Evolutionary conservation across 2,888 invertebrate genomes (phyloP).

Genomic region (Vannuccia rotundouncinata): DNA sequence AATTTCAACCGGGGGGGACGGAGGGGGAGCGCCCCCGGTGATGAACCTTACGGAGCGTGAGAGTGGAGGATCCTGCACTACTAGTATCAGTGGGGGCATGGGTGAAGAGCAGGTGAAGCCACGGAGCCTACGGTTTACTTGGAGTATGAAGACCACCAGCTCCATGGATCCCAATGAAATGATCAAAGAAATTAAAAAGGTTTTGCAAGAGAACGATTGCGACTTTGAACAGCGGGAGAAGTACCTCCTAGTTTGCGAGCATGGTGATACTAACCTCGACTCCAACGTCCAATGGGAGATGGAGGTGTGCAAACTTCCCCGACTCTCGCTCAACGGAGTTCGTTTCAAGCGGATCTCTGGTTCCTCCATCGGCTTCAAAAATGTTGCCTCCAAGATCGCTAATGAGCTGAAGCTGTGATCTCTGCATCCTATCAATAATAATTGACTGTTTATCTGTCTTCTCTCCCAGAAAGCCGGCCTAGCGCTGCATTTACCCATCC

Average conservation of each 20-base stretch:
- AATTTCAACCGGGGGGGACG: neutral
- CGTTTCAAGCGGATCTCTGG: conserved; percentile 65
- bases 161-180: conserved; percentile 93
- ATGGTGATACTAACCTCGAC: conserved; percentile 85
- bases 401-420: conserved; percentile 40
- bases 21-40: neutral
- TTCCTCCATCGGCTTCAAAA: conserved; percentile 58
- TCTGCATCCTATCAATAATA: neutral
- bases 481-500: conserved; percentile 14
- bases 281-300: conserved; percentile 77
- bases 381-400: conserved; percentile 39
- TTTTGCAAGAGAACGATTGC: conserved; percentile 94
- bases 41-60: neutral
- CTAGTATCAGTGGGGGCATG: neutral
- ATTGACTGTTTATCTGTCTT: no score
- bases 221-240: conserved; percentile 98
- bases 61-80: neutral
- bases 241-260: conserved; percentile 82
- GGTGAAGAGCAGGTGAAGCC: conserved; percentile 64
- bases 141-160: conserved; percentile 99
- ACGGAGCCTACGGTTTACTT: conserved; percentile 91
- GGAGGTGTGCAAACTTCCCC: conserved; percentile 84
- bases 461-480: no score
- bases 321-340: conserved; percentile 94
- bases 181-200: conserved; percentile 95